These are phyloP conservation scores for Anguilla obscura DNA, from an alignment of 2,797 vertebrate genomes.

Conservation along the genomic window DNA sequence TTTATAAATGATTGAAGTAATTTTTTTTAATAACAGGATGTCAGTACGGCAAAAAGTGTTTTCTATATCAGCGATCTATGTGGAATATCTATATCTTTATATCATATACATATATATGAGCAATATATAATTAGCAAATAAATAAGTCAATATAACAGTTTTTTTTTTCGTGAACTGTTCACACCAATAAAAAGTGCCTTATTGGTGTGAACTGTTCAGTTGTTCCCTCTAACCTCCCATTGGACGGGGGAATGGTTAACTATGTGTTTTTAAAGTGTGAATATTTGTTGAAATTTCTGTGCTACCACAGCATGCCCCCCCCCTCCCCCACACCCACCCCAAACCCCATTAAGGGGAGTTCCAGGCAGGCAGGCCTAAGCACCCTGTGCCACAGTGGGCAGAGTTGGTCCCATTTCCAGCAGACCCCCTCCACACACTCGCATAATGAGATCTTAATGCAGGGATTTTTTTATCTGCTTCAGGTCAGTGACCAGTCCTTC, in stretches of 20 bases:
- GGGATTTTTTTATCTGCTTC: slow-evolving; percentile 34
- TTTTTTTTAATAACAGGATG: not conserved
- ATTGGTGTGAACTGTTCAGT: not conserved
- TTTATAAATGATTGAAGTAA: not conserved
- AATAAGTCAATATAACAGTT: not conserved
- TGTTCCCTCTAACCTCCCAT: not conserved
- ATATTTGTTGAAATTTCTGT: not conserved
- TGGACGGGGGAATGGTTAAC: not conserved
- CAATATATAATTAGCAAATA: not conserved
- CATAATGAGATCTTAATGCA: slow-evolving; percentile 33
- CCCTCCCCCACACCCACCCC: too few species aligned
- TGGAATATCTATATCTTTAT: not conserved
- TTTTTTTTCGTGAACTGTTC: not conserved
- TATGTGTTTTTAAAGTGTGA: not conserved
- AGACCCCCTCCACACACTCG: not conserved
- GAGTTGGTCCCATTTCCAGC: not conserved
- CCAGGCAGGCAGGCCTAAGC: not conserved
- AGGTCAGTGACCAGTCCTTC: slow-evolving; percentile 54
- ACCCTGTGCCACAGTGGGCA: not conserved
- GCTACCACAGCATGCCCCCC: not conserved
- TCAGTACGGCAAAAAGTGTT: not conserved
- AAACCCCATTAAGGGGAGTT: not conserved
- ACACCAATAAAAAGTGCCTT: too few species aligned
- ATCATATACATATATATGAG: too few species aligned
- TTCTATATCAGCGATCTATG: not conserved